A percentile compares a stretch with the other conserved stretches of the same genome.
Conservation (phyloP, 2,888 invertebrate genomes). For the Euphydryas editha region DNA sequence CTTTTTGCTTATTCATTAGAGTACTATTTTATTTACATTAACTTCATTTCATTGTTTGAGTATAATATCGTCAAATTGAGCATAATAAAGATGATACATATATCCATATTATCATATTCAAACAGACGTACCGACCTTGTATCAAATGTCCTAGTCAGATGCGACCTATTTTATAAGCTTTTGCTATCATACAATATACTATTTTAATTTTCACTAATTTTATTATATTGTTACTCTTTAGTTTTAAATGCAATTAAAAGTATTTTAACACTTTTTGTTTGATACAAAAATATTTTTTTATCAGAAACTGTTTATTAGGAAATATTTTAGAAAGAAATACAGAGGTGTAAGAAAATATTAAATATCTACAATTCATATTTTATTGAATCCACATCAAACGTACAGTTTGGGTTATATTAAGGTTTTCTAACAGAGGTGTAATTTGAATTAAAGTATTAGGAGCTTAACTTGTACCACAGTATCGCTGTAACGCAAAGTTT, state of each 20-base stretch:
- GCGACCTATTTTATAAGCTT: background rate
- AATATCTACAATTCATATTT: too few relatives aligned
- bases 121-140: background rate
- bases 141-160: background rate
- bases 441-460: background rate
- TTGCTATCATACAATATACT: background rate
- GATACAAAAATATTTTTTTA: too few relatives aligned
- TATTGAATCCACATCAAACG: too few relatives aligned
- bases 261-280: background rate
- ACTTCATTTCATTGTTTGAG: constrained; percentile 1
- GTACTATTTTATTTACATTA: background rate
- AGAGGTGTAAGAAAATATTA: too few relatives aligned
- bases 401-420: too few relatives aligned
- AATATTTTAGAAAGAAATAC: too few relatives aligned
- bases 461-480: constrained; percentile 26
- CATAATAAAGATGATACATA: background rate
- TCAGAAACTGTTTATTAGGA: too few relatives aligned
- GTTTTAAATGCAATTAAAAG: too few relatives aligned
- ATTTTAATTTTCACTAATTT: background rate
- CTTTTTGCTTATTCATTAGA: background rate
- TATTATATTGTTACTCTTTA: background rate
- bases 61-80: constrained; percentile 4
- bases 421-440: background rate
- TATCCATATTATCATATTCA: constrained; percentile 4
- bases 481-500: constrained; percentile 26